Evolutionary conservation across 2,113 vertebrate species (phyloP), one percentile per base, ranked within the genome.

Genomic region (Scytalopus superciliaris): DNA sequence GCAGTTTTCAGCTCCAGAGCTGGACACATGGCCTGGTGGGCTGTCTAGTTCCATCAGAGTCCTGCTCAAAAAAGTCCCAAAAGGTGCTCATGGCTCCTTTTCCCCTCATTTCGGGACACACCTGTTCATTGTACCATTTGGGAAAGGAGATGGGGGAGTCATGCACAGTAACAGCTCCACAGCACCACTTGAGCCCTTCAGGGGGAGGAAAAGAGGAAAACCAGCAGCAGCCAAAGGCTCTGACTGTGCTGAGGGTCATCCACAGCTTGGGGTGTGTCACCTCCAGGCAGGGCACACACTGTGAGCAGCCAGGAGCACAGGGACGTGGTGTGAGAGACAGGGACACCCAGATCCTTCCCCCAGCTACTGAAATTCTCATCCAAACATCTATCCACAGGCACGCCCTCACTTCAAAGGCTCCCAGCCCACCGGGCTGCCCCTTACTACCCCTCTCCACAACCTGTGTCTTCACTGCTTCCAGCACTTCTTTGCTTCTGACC

Each of bases 81-180:
- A 64, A 64, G 23, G 8, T 21, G 50, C 16, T 15, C 24, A 31
- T 16, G 15, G 10, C 35, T 9, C 2, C 18, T 45, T 77, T 31
- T 60, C 53, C 76, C 53, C 44, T n/a, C 2, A 0, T 60, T n/a
- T 52, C 44, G 44, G 66, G 33, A 68, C 55, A 88, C 3, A 1
- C 12, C 24, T 76, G 31, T 31, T 74, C 52, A 27, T 62, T 40
- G n/a, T 17, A 28, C 30, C 12, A 25, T 42, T 5, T 52, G 28
- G 31, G 30, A 83, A 76, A 50, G 47, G 33, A 42, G 15, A 8
- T 5, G 4, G 37, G 63, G 28, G 13, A 55, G 9, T 3, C 3
- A 35, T 3, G 3, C 39, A 44, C 0, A 1, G 5, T 12, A 66
- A 79, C 10, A 63, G 35, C 57, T 70, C 66, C 19, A 14, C 16